A percentile compares a stretch with the other conserved stretches of the same genome.
phyloP scores from a whole-genome alignment of 2,113 vertebrate genomes.

The Calonectris borealis region DNA sequence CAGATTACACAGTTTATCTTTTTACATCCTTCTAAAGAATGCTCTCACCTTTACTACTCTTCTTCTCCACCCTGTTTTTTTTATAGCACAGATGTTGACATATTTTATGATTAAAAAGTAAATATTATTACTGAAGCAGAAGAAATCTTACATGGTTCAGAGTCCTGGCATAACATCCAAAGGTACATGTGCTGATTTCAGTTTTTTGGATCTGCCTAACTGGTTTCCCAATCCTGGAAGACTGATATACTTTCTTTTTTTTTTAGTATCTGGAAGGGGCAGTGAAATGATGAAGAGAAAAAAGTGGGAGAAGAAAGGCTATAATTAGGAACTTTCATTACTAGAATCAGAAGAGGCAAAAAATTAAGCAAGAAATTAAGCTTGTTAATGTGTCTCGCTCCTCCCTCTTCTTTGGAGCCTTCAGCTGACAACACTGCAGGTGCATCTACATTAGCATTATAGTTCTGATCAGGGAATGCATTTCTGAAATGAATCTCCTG shows the following conservation, averaged over 20 bases:
- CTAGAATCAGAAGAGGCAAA: not conserved
- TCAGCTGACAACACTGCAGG: not conserved
- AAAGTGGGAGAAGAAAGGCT: accelerated
- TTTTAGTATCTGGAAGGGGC: not conserved
- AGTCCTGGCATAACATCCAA: not conserved
- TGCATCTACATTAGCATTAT: not conserved
- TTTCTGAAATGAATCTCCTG: not conserved
- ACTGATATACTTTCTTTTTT: not conserved
- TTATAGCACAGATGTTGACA: not conserved
- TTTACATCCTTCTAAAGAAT: not conserved
- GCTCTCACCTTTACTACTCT: not conserved
- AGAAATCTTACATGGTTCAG: not conserved
- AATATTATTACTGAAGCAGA: not conserved
- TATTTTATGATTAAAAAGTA: not conserved
- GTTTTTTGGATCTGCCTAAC: not conserved
- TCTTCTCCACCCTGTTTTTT: not conserved
- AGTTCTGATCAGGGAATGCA: not conserved
- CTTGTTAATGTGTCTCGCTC: not conserved
- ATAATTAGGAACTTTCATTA: not conserved
- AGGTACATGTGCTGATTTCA: not conserved
- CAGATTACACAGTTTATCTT: not conserved
- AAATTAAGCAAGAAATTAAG: not conserved
- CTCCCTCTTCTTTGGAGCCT: not conserved
- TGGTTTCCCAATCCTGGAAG: not conserved
- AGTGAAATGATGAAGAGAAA: not conserved